Conservation (phyloP, 2,888 invertebrate genomes). For the Hypselothyrea guttata region DNA sequence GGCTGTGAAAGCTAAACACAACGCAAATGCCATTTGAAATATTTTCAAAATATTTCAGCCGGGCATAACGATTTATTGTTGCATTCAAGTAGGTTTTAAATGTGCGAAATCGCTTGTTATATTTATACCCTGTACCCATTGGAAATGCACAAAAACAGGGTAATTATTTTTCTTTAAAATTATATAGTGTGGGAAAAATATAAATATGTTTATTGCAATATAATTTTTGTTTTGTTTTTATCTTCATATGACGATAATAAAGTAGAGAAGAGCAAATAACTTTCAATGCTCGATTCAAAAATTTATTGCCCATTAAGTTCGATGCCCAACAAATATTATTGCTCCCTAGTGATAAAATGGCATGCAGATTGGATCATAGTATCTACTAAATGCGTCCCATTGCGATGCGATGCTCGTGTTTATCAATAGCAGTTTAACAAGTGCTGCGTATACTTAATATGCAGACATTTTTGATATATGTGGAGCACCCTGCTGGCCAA, state of each 20-base stretch:
- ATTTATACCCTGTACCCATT: too few relatives aligned
- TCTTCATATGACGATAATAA: constrained; percentile 15
- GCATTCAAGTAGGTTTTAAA: constrained; percentile 1
- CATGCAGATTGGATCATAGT: too few relatives aligned
- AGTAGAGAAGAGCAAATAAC: not conserved
- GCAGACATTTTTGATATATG: constrained; percentile 30
- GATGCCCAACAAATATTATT: constrained; percentile 13
- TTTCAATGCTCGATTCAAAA: constrained; percentile 11
- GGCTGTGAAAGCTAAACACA: constrained; percentile 41
- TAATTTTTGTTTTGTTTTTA: too few relatives aligned
- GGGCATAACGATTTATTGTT: constrained; percentile 16
- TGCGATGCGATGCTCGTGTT: constrained; percentile 24
- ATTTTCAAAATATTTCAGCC: constrained; percentile 11
- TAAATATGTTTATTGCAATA: too few relatives aligned
- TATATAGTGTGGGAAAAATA: too few relatives aligned
- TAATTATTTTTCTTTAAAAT: too few relatives aligned
- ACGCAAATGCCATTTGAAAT: constrained; percentile 2
- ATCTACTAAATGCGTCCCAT: constrained; percentile 36
- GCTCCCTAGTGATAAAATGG: constrained; percentile 18
- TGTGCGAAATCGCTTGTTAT: constrained; percentile 27
- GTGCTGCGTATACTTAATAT: constrained; percentile 54
- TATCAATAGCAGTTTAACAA: constrained; percentile 41
- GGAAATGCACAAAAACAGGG: too few relatives aligned
- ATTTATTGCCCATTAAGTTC: constrained; percentile 10
- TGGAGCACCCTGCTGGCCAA: constrained; percentile 42